Conservation (phyloP, 2,888 invertebrate genomes). For the Chirona hameri region DNA sequence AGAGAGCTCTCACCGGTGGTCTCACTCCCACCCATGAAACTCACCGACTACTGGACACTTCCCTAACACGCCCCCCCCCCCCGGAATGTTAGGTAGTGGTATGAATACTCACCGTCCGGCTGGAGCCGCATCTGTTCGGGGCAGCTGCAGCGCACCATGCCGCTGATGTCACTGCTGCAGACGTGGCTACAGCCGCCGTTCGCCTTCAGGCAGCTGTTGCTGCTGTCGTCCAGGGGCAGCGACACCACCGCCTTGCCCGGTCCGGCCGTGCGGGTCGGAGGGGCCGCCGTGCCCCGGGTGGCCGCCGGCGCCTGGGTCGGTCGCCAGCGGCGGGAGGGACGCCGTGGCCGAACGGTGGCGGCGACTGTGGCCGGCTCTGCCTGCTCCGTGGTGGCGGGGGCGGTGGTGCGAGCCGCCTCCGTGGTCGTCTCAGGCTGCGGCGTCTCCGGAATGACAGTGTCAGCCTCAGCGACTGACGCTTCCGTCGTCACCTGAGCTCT, state of each 20-base stretch:
- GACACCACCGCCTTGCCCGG: background rate
- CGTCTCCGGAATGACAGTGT: background rate
- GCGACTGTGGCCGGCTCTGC: background rate
- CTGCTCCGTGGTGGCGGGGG: background rate
- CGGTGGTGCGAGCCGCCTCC: background rate
- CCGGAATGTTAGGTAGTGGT: background rate
- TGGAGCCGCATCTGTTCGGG: background rate
- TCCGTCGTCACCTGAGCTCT: background rate
- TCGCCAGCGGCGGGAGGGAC: background rate
- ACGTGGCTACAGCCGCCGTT: slow-evolving; percentile 29
- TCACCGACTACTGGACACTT: background rate
- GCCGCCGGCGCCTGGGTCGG: background rate
- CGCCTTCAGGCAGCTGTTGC: background rate
- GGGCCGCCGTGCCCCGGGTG: too few relatives aligned
- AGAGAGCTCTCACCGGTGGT: too few relatives aligned
- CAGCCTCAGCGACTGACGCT: background rate
- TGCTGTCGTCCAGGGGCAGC: slow-evolving; percentile 1
- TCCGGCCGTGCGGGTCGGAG: background rate
- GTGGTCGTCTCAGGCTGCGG: background rate
- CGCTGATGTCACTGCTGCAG: slow-evolving; percentile 1
- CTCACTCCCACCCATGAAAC: too few relatives aligned
- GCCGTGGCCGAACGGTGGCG: background rate
- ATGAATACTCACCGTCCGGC: background rate
- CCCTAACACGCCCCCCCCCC: too few relatives aligned
- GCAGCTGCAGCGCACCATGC: slow-evolving; percentile 1